Evolutionary conservation across 2,113 vertebrate species (phyloP), one percentile per base, ranked within the genome.

Genomic region (Ochotona princeps): DNA sequence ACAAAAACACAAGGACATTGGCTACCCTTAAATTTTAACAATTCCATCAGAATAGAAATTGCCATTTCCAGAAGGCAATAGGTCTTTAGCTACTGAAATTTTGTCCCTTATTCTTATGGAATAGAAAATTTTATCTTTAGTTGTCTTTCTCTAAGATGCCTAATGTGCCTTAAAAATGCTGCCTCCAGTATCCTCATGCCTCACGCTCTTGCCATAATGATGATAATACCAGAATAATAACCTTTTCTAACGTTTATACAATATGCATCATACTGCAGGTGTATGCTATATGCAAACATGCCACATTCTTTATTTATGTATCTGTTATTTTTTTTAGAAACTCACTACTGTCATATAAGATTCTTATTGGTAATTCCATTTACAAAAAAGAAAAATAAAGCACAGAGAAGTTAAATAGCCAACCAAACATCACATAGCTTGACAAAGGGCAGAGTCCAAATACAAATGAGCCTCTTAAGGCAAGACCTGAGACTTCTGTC

Each of bases 251-350:
- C 25, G 7, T 57, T 83, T 20, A 15, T 54, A 23, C 5, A 47
- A 6, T 4, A 30, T 1, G 63, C 47, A 10, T 0, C 4, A 10
- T 47, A 15, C 21, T 26, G 12, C 6, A n/a, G 9, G 15, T 38
- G 26, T 20, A 12, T 25, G 44, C 1, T 5, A 7, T 20, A 51
- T 47, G 51, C 13, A 76, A 28, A 80, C 25, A 69, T 26, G 60
- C 12, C 14, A 11, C 20, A 14, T 13, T 25, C 7, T 65, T 20
- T 35, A 14, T 25, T 18, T 49, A 9, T 21, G 32, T 44, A 44
- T 44, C 3, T 44, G 38, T 44, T 44, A 44, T 44, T 44, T 44
- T 44, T 44, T 63, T 49, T 21, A 20, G 23, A 65, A 65, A 30
- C 51, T 35, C 28, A 28, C 25, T 11, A 47, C 11, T 51, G 66